phyloP scores from a whole-genome alignment of 2,113 vertebrate species.

The Stegastes partitus region DNA sequence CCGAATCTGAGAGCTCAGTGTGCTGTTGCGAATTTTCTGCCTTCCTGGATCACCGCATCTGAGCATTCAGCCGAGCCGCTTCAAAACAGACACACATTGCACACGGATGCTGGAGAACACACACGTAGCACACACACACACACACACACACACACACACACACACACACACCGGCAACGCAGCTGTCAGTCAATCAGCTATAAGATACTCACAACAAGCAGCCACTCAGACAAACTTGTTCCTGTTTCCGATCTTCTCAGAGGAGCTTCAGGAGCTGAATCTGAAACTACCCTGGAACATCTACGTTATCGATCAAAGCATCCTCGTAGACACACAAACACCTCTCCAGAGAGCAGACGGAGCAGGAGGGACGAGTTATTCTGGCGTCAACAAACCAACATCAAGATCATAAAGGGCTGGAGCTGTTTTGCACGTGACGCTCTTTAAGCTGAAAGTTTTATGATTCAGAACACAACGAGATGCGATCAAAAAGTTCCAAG shows the following conservation, averaged over 20 bases:
- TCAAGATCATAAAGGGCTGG: not conserved
- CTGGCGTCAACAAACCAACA: not conserved
- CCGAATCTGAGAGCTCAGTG: constrained; percentile 52
- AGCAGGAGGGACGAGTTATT: not conserved
- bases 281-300: constrained; percentile 56
- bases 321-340: constrained; percentile 20
- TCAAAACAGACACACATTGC: constrained; percentile 45
- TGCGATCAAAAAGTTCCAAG: too few species aligned
- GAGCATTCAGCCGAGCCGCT: constrained; percentile 37
- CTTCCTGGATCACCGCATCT: constrained; percentile 57
- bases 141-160: constrained; percentile 36
- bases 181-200: constrained; percentile 52
- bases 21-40: constrained; percentile 66
- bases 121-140: constrained; percentile 11
- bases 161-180: constrained; percentile 11
- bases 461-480: too few species aligned
- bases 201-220: constrained; percentile 29
- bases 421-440: not conserved
- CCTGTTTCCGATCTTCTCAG: constrained; percentile 26
- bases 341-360: not conserved
- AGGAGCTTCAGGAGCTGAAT: constrained; percentile 13
- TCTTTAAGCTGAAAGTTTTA: not conserved
- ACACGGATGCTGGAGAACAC: constrained; percentile 5
- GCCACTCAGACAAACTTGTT: constrained; percentile 31
- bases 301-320: constrained; percentile 65